Percentiles rank a stretch among this genome's conserved stretches.
Conservation (phyloP, 2,113 vertebrate species). For the Bostrychus sinensis region DNA sequence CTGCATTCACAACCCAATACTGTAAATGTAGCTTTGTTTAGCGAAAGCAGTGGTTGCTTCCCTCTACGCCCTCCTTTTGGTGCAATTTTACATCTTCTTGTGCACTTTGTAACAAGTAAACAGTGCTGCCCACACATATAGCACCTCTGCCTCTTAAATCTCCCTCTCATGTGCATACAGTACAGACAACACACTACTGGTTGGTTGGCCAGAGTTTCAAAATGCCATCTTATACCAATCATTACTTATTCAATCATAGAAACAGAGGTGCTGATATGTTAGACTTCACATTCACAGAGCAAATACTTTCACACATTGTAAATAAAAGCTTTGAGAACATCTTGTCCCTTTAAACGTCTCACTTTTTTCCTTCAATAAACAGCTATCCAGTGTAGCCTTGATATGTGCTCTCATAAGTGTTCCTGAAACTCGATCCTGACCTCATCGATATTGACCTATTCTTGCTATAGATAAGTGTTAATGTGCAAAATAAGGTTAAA, state of each 20-base stretch:
- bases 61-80: not conserved
- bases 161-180: not conserved
- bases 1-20: not conserved
- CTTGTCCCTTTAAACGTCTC: constrained; percentile 64
- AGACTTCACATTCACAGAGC: constrained; percentile 74
- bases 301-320: constrained; percentile 82
- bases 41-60: not conserved
- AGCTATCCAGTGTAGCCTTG: constrained; percentile 57
- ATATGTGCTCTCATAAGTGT: constrained; percentile 54
- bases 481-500: constrained; percentile 77
- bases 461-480: constrained; percentile 73
- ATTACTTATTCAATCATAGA: constrained; percentile 9
- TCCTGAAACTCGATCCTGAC: constrained; percentile 49
- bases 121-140: not conserved
- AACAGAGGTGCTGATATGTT: constrained; percentile 20
- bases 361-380: constrained; percentile 34
- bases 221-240: constrained; percentile 20
- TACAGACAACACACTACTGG: constrained; percentile 64
- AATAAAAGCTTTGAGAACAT: constrained; percentile 58
- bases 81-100: constrained; percentile 2
- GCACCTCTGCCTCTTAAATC: constrained; percentile 22
- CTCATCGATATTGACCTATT: constrained; percentile 33
- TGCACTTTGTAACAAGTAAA: constrained; percentile 8
- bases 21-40: not conserved
- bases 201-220: constrained; percentile 78